phyloP scores from a whole-genome alignment of 2,797 vertebrate species.

The Melanotaenia boesemani region DNA sequence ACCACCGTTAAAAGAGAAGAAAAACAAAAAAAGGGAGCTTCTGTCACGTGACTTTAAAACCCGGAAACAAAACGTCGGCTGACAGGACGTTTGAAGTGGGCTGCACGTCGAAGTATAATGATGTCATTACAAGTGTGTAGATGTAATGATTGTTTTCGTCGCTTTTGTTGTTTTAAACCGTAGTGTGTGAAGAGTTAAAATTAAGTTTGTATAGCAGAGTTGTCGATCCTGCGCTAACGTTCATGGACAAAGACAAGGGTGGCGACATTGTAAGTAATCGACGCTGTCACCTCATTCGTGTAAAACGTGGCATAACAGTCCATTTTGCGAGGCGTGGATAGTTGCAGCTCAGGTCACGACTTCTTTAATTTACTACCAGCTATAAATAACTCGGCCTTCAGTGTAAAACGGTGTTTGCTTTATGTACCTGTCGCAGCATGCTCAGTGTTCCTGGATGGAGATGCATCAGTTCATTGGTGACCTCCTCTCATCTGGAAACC shows the following conservation, averaged over 20 bases:
- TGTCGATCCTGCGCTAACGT: not conserved
- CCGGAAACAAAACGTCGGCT: conserved; percentile 71
- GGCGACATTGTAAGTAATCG: conserved; percentile 76
- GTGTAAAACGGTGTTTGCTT: conserved; percentile 11
- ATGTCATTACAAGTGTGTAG: not conserved
- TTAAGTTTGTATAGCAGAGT: not conserved
- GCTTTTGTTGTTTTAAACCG: rapidly evolving
- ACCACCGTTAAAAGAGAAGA: not conserved
- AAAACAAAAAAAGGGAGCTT: not conserved
- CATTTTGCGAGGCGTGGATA: not conserved
- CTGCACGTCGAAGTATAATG: not conserved
- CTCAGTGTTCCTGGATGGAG: conserved; percentile 84
- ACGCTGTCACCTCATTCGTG: not conserved
- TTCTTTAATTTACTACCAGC: not conserved
- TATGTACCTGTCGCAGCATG: conserved; percentile 60
- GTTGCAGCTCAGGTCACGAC: not conserved
- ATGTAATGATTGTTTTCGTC: not conserved
- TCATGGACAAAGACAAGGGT: conserved; percentile 85
- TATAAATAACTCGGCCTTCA: not conserved
- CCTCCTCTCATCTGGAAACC: conserved; percentile 77
- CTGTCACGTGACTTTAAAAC: conserved; percentile 63
- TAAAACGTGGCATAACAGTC: not conserved
- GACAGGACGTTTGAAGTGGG: conserved; percentile 38
- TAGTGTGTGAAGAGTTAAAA: not conserved
- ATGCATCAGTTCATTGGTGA: conserved; percentile 86